Evolutionary conservation across 2,113 vertebrate genomes (phyloP).

Genomic region (Agapornis roseicollis): DNA sequence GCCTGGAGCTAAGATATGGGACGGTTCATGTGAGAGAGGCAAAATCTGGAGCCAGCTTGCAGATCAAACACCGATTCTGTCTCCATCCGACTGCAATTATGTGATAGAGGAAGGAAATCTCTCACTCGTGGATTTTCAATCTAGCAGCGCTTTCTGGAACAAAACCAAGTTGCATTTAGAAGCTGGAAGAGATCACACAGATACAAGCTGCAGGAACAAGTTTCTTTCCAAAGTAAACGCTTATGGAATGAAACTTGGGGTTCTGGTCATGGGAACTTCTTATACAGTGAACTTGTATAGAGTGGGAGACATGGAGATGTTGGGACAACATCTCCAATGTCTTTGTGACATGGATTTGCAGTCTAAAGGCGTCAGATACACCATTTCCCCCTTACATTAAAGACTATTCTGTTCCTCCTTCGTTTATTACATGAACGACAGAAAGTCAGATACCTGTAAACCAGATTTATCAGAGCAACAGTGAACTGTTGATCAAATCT

Average conservation of each 20-base stretch:
- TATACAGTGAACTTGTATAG: neutral
- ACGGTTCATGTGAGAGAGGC: rapidly evolving
- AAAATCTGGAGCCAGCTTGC: neutral
- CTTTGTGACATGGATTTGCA: neutral
- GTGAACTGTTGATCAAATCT: neutral
- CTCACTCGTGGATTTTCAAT: neutral
- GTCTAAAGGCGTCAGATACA: neutral
- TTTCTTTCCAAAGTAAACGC: slow-evolving; percentile 49
- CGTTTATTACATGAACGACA: neutral
- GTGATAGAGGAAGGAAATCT: neutral
- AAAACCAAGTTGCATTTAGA: neutral
- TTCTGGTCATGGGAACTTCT: slow-evolving; percentile 21
- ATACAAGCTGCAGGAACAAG: neutral
- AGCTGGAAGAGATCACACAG: neutral
- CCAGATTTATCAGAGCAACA: neutral
- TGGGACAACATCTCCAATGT: neutral
- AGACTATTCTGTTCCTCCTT: neutral
- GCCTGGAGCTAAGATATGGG: neutral
- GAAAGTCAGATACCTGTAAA: neutral
- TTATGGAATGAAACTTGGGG: slow-evolving; percentile 14
- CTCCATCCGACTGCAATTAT: neutral
- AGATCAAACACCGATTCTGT: neutral
- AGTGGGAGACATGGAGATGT: neutral
- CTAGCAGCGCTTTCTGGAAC: neutral
- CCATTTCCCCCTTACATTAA: neutral